Evolutionary conservation across 53 echinoderm and acorn worm species (phyloP).

Genomic region (Crossaster papposus): DNA sequence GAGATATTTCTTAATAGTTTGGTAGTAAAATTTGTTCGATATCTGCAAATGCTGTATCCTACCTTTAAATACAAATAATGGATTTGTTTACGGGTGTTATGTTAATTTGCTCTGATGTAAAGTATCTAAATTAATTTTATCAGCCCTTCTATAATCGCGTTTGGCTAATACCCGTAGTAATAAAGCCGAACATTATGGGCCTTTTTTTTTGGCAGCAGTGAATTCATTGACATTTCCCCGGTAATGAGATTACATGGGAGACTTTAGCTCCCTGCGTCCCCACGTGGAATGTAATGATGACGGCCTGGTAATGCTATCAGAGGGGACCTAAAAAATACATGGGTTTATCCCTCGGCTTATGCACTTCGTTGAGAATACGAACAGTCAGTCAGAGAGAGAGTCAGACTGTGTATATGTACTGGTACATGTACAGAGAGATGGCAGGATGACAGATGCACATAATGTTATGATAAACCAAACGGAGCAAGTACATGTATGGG

Average conservation of each 20-base stretch:
- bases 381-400: no score
- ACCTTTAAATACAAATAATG: no score
- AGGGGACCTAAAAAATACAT: slow-evolving; percentile 1
- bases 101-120: no score
- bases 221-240: slow-evolving; percentile 19
- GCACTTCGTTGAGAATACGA: no score
- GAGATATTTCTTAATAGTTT: no score
- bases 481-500: neutral
- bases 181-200: neutral
- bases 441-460: neutral
- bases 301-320: slow-evolving; percentile 8
- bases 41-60: no score
- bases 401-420: no score
- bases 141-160: no score
- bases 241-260: slow-evolving; percentile 8
- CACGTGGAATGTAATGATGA: slow-evolving; percentile 15
- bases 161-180: neutral
- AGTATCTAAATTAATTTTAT: no score
- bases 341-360: slow-evolving; percentile 22
- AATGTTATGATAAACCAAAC: slow-evolving; percentile 7
- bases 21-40: no score
- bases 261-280: neutral
- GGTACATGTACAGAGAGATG: neutral
- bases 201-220: neutral
- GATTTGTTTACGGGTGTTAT: no score